These are phyloP conservation scores for Oncorhynchus kisutch DNA, from an alignment of 2,113 vertebrate species.

Conservation along the genomic window DNA sequence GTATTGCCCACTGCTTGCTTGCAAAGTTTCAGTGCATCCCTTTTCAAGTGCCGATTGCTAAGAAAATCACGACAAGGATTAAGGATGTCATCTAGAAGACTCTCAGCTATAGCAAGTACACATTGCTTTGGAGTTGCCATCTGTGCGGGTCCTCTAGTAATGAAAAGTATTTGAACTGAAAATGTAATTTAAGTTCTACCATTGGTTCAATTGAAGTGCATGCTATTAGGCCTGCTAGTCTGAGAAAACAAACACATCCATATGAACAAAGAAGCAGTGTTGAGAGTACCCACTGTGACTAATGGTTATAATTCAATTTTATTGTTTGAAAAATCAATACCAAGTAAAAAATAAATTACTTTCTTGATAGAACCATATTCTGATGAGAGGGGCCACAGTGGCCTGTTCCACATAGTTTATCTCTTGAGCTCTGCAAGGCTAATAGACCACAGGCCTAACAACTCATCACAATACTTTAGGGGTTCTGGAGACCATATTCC, in stretches of 20 bases:
- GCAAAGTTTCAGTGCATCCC: no score
- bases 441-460: slow-evolving; percentile 9
- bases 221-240: no score
- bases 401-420: not conserved
- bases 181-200: no score
- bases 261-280: slow-evolving; percentile 5
- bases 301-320: slow-evolving; percentile 47
- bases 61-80: no score
- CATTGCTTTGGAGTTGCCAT: no score
- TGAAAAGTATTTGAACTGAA: no score
- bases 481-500: not conserved
- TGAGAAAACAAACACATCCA: not conserved
- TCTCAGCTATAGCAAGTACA: no score
- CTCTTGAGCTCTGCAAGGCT: not conserved
- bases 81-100: no score
- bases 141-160: no score
- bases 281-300: not conserved
- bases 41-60: no score
- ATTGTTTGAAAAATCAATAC: slow-evolving; percentile 63
- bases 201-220: no score
- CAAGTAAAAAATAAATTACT: slow-evolving; percentile 64
- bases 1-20: no score
- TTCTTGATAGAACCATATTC: slow-evolving; percentile 31
- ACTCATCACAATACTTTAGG: slow-evolving; percentile 13
- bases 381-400: slow-evolving; percentile 21